These are phyloP conservation scores for Thera obeliscata DNA, from an alignment of 2,888 invertebrate species.

Conservation along the genomic window DNA sequence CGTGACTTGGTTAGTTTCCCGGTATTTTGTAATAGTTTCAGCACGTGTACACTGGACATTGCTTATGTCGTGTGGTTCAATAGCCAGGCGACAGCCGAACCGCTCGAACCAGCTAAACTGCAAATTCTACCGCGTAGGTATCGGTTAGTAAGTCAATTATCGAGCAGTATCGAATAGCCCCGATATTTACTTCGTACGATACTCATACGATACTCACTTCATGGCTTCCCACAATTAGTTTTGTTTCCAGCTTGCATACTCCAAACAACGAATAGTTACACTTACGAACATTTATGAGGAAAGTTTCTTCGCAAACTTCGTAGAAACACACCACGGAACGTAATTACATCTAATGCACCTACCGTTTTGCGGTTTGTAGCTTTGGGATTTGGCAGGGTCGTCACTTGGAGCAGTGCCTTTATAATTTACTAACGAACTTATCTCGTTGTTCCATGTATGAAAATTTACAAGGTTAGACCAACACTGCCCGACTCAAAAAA, in stretches of 20 bases:
- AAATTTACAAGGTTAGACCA: too few relatives aligned
- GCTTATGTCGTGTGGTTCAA: background rate
- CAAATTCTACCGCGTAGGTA: slow-evolving; percentile 1
- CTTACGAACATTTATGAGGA: slow-evolving; percentile 35
- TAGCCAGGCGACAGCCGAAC: background rate
- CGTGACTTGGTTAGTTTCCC: too few relatives aligned
- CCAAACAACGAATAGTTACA: slow-evolving; percentile 34
- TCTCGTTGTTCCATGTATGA: background rate
- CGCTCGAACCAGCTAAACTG: background rate
- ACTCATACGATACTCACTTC: slow-evolving; percentile 21
- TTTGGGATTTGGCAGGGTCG: slow-evolving; percentile 27
- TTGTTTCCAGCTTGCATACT: slow-evolving; percentile 32
- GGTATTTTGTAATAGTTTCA: too few relatives aligned
- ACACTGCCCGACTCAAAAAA: too few relatives aligned
- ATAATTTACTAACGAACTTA: slow-evolving; percentile 1
- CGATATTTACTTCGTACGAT: slow-evolving; percentile 13
- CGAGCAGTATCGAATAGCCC: slow-evolving; percentile 5
- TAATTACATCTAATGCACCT: slow-evolving; percentile 37
- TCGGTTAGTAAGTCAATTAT: slow-evolving; percentile 19
- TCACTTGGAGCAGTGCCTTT: slow-evolving; percentile 6
- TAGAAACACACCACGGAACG: slow-evolving; percentile 31
- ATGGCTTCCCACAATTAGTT: slow-evolving; percentile 33
- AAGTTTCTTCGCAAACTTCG: slow-evolving; percentile 32
- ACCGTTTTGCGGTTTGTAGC: slow-evolving; percentile 33
- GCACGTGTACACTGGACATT: too few relatives aligned